Percentiles rank a stretch among this genome's conserved stretches.
phyloP scores from a whole-genome alignment of 1,140 invertebrate genomes.

The Cydia pomonella region DNA sequence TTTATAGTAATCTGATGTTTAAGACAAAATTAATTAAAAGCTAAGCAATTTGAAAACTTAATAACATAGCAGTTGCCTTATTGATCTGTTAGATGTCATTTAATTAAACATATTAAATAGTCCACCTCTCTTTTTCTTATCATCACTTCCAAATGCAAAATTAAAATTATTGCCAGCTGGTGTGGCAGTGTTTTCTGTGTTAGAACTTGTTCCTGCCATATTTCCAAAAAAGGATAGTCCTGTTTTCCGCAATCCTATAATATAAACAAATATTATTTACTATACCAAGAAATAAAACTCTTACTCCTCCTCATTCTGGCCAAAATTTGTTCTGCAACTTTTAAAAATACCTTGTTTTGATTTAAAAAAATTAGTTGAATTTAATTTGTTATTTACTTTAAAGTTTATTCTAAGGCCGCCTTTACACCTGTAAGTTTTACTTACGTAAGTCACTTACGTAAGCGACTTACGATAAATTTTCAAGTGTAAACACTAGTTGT shows the following conservation, averaged over 20 bases:
- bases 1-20: neutral
- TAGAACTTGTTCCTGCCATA: conserved; percentile 40
- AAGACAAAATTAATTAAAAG: neutral
- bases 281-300: no score
- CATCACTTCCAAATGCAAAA: conserved; percentile 63
- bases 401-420: no score
- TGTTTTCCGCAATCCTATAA: conserved; percentile 61
- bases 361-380: no score
- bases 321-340: no score
- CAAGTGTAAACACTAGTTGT: no score
- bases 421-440: no score
- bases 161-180: conserved; percentile 57
- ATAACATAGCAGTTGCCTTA: conserved; percentile 2
- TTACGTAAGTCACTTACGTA: no score
- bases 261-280: conserved; percentile 36
- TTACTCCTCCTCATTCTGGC: no score
- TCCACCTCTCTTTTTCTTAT: conserved; percentile 63
- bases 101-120: conserved; percentile 71
- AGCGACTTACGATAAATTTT: no score
- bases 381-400: no score
- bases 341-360: no score
- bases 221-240: conserved; percentile 63
- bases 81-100: conserved; percentile 29
- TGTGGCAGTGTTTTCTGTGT: conserved; percentile 38
- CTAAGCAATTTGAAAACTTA: neutral